A percentile compares a stretch with the other conserved stretches of the same genome.
Evolutionary conservation across 2,888 invertebrate genomes (phyloP).

Genomic region (Arge pagana): DNA sequence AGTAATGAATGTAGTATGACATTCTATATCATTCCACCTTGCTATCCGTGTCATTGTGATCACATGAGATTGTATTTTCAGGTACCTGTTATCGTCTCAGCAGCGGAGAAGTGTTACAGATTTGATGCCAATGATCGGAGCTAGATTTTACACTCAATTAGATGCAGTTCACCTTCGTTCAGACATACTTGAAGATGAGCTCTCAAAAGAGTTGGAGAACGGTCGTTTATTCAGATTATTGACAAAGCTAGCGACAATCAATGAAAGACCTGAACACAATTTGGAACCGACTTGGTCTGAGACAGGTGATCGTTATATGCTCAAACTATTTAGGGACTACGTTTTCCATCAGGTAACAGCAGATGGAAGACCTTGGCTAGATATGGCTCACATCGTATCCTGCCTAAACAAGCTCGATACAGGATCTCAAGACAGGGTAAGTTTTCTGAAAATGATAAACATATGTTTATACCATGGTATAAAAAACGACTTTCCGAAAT

Average conservation of each 20-base stretch:
- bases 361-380: slow-evolving; percentile 94
- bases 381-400: slow-evolving; percentile 92
- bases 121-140: slow-evolving; percentile 99
- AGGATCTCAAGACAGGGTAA: slow-evolving; percentile 79
- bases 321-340: slow-evolving; percentile 97
- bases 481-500: slow-evolving; percentile 4
- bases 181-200: slow-evolving; percentile 88
- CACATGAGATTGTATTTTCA: slow-evolving; percentile 50
- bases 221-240: slow-evolving; percentile 89
- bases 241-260: slow-evolving; percentile 90
- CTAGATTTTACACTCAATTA: slow-evolving; percentile 94
- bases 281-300: slow-evolving; percentile 96
- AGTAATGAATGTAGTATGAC: too few species aligned
- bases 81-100: slow-evolving; percentile 75
- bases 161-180: slow-evolving; percentile 87
- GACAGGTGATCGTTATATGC: slow-evolving; percentile 97
- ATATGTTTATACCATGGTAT: not conserved
- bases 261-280: slow-evolving; percentile 94
- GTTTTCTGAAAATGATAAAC: slow-evolving; percentile 16
- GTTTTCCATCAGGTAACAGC: slow-evolving; percentile 94
- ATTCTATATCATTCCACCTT: not conserved
- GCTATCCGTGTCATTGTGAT: not conserved
- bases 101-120: slow-evolving; percentile 84
- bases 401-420: slow-evolving; percentile 92
- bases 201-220: slow-evolving; percentile 93